phyloP scores from a whole-genome alignment of 2,113 vertebrate genomes.

The Cebus imitator region DNA sequence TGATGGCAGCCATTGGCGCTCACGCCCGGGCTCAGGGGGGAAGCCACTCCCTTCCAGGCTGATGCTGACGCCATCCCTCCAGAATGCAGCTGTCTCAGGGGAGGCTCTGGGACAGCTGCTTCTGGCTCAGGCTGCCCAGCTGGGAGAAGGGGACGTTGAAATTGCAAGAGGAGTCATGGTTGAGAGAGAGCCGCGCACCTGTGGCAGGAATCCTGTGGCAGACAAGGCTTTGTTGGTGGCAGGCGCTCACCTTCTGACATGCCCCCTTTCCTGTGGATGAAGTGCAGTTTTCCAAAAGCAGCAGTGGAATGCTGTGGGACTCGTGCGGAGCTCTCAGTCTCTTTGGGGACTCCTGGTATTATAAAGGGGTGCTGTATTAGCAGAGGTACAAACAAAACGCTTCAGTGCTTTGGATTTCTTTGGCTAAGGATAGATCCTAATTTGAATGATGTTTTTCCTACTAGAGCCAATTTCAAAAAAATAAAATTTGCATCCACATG shows the following conservation, averaged over 20 bases:
- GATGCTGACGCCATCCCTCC: neutral
- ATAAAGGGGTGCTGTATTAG: neutral
- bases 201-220: fast-evolving
- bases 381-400: neutral
- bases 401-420: neutral
- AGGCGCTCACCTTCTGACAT: neutral
- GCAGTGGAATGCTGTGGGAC: neutral
- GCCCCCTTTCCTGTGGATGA: neutral
- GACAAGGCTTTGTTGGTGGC: neutral
- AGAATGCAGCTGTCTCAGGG: slow-evolving; percentile 8
- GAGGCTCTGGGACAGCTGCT: neutral
- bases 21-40: neutral
- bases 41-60: neutral
- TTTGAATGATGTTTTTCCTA: neutral
- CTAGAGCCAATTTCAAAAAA: neutral
- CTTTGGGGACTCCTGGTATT: neutral
- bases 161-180: neutral
- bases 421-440: neutral
- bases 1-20: neutral
- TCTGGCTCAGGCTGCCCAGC: neutral
- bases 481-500: neutral
- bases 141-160: neutral
- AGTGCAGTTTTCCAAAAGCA: neutral
- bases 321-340: neutral
- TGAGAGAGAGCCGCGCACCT: neutral